These are phyloP conservation scores for Seriola quinqueradiata DNA, from an alignment of 2,113 vertebrate genomes.

Conservation along the genomic window DNA sequence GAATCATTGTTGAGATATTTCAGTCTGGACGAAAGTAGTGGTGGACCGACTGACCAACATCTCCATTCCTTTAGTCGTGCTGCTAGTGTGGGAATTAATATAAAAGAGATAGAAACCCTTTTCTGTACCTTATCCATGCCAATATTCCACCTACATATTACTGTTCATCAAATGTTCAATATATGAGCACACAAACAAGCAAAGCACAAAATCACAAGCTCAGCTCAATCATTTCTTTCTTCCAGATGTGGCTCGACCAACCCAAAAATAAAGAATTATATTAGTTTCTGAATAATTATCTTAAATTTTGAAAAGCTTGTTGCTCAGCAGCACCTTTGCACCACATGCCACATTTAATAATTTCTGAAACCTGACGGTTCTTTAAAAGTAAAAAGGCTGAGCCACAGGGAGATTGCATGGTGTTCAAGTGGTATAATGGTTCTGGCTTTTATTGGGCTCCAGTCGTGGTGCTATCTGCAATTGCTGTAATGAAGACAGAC, in stretches of 20 bases:
- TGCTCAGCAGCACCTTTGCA: slow-evolving; percentile 62
- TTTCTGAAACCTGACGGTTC: slow-evolving; percentile 34
- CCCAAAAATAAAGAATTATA: slow-evolving; percentile 29
- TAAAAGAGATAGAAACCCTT: not conserved
- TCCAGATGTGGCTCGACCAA: not conserved
- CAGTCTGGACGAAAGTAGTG: not conserved
- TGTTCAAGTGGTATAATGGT: slow-evolving; percentile 60
- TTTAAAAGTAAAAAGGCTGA: slow-evolving; percentile 25
- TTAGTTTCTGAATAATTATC: slow-evolving; percentile 32
- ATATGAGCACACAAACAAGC: slow-evolving; percentile 12
- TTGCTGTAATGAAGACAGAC: slow-evolving; percentile 71
- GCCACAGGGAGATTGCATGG: slow-evolving; percentile 29
- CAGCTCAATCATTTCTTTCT: slow-evolving; percentile 2
- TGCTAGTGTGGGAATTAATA: not conserved
- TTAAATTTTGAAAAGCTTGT: slow-evolving; percentile 29
- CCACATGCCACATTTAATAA: slow-evolving; percentile 43
- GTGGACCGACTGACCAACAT: not conserved
- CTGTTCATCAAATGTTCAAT: slow-evolving; percentile 26
- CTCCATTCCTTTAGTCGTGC: not conserved
- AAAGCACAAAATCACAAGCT: slow-evolving; percentile 9
- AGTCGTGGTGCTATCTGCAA: slow-evolving; percentile 47
- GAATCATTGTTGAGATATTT: slow-evolving; percentile 12
- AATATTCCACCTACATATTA: slow-evolving; percentile 17
- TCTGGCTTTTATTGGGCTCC: slow-evolving; percentile 47
- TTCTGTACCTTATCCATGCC: not conserved